phyloP scores from a whole-genome alignment of 2,797 vertebrate genomes.

The Leptoclinus maculatus region DNA sequence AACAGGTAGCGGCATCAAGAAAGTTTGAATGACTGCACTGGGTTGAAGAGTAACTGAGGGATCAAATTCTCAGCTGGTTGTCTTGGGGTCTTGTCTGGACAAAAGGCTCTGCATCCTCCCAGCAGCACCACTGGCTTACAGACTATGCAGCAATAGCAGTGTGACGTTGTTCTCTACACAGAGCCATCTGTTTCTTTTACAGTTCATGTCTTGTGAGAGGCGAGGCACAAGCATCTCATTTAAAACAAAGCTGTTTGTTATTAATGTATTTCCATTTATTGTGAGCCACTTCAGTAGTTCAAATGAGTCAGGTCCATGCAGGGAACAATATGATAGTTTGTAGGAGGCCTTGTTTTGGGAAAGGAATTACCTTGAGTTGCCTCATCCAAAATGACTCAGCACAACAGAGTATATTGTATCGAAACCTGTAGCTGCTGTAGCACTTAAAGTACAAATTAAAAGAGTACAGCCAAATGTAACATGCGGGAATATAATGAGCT shows the following conservation, averaged over 20 bases:
- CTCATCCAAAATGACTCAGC: constrained; percentile 42
- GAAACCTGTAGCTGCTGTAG: constrained; percentile 5
- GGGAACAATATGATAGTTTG: constrained; percentile 42
- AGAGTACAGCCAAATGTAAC: not conserved
- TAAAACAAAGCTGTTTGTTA: constrained; percentile 53
- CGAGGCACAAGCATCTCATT: constrained; percentile 27
- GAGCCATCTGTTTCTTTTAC: constrained; percentile 40
- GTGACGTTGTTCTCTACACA: constrained; percentile 24
- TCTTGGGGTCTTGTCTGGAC: constrained; percentile 31
- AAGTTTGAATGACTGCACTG: constrained; percentile 34
- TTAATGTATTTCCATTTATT: constrained; percentile 64
- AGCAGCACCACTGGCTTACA: constrained; percentile 17
- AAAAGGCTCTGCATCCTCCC: constrained; percentile 14
- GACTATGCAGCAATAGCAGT: constrained; percentile 9
- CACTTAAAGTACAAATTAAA: not conserved
- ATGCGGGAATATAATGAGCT: not conserved
- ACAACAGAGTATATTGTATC: constrained; percentile 14
- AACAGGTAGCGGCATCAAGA: constrained; percentile 29
- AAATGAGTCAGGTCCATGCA: constrained; percentile 52
- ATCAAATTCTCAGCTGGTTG: constrained; percentile 54
- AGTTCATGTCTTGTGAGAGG: constrained; percentile 56
- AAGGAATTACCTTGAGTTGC: constrained; percentile 43
- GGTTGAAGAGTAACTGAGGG: constrained; percentile 33
- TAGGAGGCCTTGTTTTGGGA: constrained; percentile 41
- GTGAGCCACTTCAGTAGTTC: constrained; percentile 51